phyloP scores from a whole-genome alignment of 2,797 vertebrate species.

The Clamator glandarius region DNA sequence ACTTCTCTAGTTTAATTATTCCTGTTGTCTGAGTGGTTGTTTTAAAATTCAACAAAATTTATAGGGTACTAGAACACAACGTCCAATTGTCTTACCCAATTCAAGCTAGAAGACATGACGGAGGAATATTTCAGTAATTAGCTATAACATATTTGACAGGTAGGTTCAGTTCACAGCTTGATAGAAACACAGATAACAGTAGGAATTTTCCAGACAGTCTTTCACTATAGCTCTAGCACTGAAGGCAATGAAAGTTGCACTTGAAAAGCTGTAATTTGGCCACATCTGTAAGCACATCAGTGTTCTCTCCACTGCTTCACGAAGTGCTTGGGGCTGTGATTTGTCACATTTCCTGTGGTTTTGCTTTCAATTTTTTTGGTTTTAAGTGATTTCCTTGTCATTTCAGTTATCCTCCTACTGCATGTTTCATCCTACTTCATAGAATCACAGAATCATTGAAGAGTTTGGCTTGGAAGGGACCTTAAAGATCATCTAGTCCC shows the following conservation, averaged over 20 bases:
- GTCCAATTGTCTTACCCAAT: background rate
- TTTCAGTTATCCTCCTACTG: background rate
- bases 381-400: background rate
- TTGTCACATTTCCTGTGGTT: background rate
- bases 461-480: too few species aligned
- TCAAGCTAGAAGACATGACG: background rate
- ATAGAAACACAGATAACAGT: background rate
- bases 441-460: too few species aligned
- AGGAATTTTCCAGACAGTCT: background rate
- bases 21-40: background rate
- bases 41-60: background rate
- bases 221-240: background rate
- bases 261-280: background rate
- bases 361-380: background rate
- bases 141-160: background rate
- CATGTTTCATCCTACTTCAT: background rate
- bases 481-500: too few species aligned
- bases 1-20: background rate
- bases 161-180: background rate
- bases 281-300: background rate
- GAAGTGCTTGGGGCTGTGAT: background rate
- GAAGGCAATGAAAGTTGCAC: background rate
- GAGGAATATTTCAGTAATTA: background rate
- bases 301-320: background rate
- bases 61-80: background rate